phyloP scores from a whole-genome alignment of 2,113 vertebrate species.

The Pycnonotus jocosus region DNA sequence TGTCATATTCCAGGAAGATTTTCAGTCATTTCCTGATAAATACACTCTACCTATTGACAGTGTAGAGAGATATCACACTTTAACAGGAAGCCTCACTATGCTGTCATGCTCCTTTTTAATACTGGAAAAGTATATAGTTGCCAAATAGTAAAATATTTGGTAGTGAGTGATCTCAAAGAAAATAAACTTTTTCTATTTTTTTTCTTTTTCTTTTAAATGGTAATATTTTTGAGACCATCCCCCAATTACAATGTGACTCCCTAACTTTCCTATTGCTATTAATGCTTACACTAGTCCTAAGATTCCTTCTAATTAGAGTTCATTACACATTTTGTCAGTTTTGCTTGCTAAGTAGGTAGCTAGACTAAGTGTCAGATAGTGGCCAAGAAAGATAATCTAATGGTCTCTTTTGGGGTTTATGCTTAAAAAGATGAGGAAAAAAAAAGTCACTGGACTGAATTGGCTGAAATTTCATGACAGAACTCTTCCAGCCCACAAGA shows the following conservation, averaged over 20 bases:
- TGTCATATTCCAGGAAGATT: neutral
- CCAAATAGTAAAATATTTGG: constrained; percentile 22
- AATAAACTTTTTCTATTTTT: neutral
- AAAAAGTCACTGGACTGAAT: neutral
- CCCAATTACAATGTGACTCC: neutral
- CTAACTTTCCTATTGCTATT: neutral
- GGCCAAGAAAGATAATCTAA: neutral
- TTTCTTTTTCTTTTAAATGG: constrained; percentile 17
- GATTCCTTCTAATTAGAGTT: neutral
- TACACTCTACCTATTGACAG: neutral
- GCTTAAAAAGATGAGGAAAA: neutral
- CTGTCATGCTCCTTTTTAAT: neutral
- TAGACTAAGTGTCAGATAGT: neutral
- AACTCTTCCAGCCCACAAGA: neutral
- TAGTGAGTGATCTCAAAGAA: constrained; percentile 15
- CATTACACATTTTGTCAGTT: neutral
- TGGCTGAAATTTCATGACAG: neutral
- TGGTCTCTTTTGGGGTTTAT: neutral
- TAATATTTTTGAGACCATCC: neutral
- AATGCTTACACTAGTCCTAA: neutral
- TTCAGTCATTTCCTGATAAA: constrained; percentile 31
- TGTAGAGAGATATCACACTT: neutral
- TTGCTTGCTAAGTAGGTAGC: neutral
- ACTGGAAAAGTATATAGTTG: constrained; percentile 14
- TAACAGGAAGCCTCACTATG: constrained; percentile 21